Conservation (phyloP, 2,113 vertebrate species). For the Hepsetus odoe region DNA sequence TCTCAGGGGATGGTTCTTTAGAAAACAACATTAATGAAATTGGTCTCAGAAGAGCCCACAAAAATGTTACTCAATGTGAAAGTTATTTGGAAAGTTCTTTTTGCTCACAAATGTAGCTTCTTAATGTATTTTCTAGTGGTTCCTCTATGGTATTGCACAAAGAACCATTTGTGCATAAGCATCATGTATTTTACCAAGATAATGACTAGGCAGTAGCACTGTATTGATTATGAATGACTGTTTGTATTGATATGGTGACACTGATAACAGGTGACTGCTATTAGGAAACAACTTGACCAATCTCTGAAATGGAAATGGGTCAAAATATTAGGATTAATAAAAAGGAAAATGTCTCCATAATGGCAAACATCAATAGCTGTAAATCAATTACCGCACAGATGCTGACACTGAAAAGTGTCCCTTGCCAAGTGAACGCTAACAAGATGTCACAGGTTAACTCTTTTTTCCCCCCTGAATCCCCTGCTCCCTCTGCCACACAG, state of each 20-base stretch:
- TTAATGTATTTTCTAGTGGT: too few relatives aligned
- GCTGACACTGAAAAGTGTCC: background rate
- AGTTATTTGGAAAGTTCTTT: too few relatives aligned
- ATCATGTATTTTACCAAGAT: background rate
- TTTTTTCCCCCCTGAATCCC: conserved; percentile 29
- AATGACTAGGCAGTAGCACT: background rate
- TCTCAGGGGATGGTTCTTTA: too few relatives aligned
- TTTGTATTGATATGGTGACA: background rate
- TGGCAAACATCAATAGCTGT: background rate
- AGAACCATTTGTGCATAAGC: too few relatives aligned
- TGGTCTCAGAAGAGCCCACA: too few relatives aligned
- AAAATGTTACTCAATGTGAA: too few relatives aligned
- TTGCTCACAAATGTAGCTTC: too few relatives aligned
- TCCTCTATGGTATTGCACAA: too few relatives aligned
- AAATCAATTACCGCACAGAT: background rate
- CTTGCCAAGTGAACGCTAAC: background rate
- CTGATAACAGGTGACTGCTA: background rate
- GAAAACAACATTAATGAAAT: too few relatives aligned
- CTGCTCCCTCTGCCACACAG: conserved; percentile 18
- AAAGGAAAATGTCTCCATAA: background rate
- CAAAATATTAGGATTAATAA: background rate
- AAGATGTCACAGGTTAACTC: conserved; percentile 7
- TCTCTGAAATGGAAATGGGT: background rate
- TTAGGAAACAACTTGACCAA: background rate
- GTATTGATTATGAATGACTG: background rate